Evolutionary conservation across 2,888 invertebrate species (phyloP).

Genomic region (Meganola albula): DNA sequence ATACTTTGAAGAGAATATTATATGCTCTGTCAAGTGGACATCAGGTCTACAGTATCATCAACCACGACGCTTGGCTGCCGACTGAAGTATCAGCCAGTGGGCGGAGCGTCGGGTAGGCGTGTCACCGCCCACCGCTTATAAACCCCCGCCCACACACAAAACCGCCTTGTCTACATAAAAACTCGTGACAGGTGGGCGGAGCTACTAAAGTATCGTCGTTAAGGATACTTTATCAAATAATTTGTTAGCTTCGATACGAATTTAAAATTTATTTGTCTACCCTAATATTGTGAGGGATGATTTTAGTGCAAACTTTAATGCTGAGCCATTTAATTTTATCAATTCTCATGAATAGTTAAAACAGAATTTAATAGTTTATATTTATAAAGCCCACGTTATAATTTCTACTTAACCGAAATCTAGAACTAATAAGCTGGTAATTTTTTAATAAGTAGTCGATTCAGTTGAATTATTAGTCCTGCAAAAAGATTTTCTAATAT

Average conservation of each 20-base stretch:
- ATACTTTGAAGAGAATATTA: too few relatives aligned
- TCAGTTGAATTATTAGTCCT: too few relatives aligned
- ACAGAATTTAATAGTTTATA: too few relatives aligned
- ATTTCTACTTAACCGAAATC: too few relatives aligned
- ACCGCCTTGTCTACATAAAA: slow-evolving; percentile 54
- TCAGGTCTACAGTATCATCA: slow-evolving; percentile 46
- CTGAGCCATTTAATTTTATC: too few relatives aligned
- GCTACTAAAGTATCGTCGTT: slow-evolving; percentile 63
- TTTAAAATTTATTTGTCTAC: slow-evolving; percentile 59
- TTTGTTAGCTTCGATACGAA: slow-evolving; percentile 68
- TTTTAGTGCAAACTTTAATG: slow-evolving; percentile 11
- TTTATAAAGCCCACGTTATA: too few relatives aligned
- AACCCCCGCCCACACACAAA: slow-evolving; percentile 44
- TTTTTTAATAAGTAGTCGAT: too few relatives aligned
- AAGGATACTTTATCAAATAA: slow-evolving; percentile 75
- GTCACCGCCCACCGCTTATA: slow-evolving; percentile 28
- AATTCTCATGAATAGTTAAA: too few relatives aligned
- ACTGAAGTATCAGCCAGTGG: slow-evolving; percentile 63
- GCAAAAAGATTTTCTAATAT: too few relatives aligned
- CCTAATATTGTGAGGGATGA: slow-evolving; percentile 17
- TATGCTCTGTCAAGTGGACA: slow-evolving; percentile 5
- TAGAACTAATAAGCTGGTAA: too few relatives aligned
- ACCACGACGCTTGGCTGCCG: slow-evolving; percentile 51
- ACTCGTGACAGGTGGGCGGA: slow-evolving; percentile 67
- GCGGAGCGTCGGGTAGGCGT: slow-evolving; percentile 62